Percentiles rank a stretch among this genome's conserved stretches.
Evolutionary conservation across 2,797 vertebrate species (phyloP).

Genomic region (Malacoctenus gilli): DNA sequence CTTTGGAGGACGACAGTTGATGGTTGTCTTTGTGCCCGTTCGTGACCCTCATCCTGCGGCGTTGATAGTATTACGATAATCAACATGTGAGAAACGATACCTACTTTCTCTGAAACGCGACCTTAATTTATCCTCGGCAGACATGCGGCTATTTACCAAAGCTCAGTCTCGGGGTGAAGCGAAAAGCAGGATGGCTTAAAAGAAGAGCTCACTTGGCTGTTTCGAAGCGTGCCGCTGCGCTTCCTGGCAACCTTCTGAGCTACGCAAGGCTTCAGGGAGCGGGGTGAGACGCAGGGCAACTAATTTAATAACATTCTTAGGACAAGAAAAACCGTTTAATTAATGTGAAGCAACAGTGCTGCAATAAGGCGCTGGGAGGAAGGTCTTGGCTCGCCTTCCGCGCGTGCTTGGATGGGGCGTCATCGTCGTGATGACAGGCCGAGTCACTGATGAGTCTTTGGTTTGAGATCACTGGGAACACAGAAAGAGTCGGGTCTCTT

Average conservation of each 20-base stretch:
- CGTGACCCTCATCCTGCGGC: neutral
- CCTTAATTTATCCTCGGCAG: neutral
- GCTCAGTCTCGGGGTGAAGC: neutral
- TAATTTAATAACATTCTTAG: constrained; percentile 70
- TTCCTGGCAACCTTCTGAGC: constrained; percentile 53
- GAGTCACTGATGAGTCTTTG: constrained; percentile 35
- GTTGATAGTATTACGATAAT: neutral
- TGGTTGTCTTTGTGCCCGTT: constrained; percentile 33
- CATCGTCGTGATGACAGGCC: constrained; percentile 34
- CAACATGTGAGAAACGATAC: constrained; percentile 1
- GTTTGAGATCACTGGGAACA: constrained; percentile 24
- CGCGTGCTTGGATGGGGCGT: constrained; percentile 36
- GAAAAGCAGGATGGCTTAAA: constrained; percentile 1
- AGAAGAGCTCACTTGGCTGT: constrained; percentile 14
- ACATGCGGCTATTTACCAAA: constrained; percentile 1
- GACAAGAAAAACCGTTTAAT: constrained; percentile 51
- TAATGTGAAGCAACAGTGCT: constrained; percentile 39
- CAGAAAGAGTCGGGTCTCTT: neutral
- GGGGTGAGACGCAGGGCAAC: constrained; percentile 67
- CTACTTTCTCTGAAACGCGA: neutral
- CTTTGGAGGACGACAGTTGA: constrained; percentile 43
- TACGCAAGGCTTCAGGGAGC: constrained; percentile 54
- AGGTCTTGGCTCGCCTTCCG: constrained; percentile 25
- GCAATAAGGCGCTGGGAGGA: constrained; percentile 29
- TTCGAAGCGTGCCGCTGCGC: constrained; percentile 30